A percentile compares a stretch with the other conserved stretches of the same genome.
These are phyloP conservation scores for Cryptus armator DNA, from an alignment of 2,888 invertebrate species.

Conservation along the genomic window DNA sequence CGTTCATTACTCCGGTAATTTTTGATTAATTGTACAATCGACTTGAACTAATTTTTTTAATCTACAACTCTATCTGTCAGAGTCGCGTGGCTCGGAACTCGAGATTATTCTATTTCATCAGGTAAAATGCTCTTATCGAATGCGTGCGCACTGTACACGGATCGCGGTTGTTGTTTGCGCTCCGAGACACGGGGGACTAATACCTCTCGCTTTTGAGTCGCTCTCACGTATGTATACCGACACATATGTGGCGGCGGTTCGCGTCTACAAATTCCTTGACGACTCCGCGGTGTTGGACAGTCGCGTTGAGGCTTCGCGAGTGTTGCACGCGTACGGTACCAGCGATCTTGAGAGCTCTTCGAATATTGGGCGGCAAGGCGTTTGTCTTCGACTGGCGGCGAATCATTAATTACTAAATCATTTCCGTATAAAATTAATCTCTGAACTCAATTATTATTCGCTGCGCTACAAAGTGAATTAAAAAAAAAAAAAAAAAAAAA, in stretches of 20 bases:
- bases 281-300: conserved; percentile 48
- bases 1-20: not conserved
- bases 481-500: not conserved
- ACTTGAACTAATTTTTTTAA: not conserved
- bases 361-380: conserved; percentile 36
- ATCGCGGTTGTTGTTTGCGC: conserved; percentile 27
- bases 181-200: conserved; percentile 15
- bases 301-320: conserved; percentile 61
- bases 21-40: not conserved
- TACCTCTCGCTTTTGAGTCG: conserved; percentile 30
- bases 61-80: not conserved
- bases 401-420: not conserved
- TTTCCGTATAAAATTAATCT: conserved; percentile 5
- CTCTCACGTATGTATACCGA: conserved; percentile 8
- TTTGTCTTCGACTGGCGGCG: not conserved
- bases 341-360: conserved; percentile 32
- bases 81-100: not conserved
- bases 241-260: conserved; percentile 32
- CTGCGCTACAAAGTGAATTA: not conserved
- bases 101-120: not conserved
- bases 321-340: conserved; percentile 29
- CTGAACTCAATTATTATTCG: not conserved
- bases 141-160: conserved; percentile 45
- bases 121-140: conserved; percentile 29
- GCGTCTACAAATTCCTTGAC: conserved; percentile 63